A percentile compares a stretch with the other conserved stretches of the same genome.
These are phyloP conservation scores for Ellobius talpinus DNA, from an alignment of 2,113 vertebrate genomes.

Conservation along the genomic window DNA sequence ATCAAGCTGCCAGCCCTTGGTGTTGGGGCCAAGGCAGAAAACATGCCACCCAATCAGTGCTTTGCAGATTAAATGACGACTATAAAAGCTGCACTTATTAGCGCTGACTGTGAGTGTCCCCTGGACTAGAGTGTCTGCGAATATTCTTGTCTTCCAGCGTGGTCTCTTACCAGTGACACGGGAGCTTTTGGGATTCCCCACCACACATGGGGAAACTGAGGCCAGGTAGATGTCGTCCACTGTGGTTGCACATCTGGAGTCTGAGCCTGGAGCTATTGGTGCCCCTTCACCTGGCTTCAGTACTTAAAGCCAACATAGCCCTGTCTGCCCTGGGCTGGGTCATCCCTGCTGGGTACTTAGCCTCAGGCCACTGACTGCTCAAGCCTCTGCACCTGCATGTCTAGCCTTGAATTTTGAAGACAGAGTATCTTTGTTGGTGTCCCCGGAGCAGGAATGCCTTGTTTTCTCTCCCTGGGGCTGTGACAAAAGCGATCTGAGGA, in stretches of 20 bases:
- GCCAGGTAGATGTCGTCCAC: too few relatives aligned
- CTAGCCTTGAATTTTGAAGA: neutral
- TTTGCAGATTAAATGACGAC: neutral
- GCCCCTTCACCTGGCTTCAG: neutral
- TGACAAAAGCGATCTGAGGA: neutral
- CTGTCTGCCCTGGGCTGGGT: neutral
- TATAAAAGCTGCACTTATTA: neutral
- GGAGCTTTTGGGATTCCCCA: neutral
- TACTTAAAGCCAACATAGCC: fast-evolving
- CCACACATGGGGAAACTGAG: neutral
- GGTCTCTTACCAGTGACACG: fast-evolving
- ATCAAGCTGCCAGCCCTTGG: neutral
- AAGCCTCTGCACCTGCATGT: neutral
- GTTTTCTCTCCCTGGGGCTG: neutral
- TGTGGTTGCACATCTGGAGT: neutral
- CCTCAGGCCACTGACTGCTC: neutral
- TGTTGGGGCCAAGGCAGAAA: neutral
- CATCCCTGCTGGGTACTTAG: fast-evolving
- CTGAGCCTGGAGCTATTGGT: neutral
- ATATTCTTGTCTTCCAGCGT: neutral
- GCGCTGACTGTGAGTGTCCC: neutral
- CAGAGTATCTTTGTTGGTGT: neutral
- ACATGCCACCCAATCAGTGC: fast-evolving
- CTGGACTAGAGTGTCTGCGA: too few relatives aligned
- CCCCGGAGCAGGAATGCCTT: neutral